A percentile compares a stretch with the other conserved stretches of the same genome.
Conservation (phyloP, 2,797 vertebrate species). For the Fistularia commersonii region DNA sequence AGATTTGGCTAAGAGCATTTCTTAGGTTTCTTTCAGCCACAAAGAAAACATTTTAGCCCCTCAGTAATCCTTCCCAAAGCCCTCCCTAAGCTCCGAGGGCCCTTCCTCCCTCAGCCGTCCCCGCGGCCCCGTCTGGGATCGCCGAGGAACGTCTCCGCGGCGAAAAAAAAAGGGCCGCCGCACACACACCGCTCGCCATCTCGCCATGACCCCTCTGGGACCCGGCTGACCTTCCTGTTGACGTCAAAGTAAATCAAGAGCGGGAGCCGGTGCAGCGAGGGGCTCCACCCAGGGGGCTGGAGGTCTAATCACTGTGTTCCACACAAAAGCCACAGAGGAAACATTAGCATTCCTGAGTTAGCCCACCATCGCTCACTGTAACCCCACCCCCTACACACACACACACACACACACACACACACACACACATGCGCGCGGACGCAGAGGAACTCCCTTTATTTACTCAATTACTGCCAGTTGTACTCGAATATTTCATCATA, state of each 20-base stretch:
- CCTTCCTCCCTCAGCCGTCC: slow-evolving; percentile 47
- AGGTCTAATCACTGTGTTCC: slow-evolving; percentile 76
- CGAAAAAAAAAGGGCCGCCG: slow-evolving; percentile 12
- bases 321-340: slow-evolving; percentile 72
- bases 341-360: slow-evolving; percentile 74
- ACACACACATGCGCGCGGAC: not conserved
- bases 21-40: slow-evolving; percentile 73
- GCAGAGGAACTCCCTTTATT: no score
- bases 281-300: slow-evolving; percentile 75
- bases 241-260: slow-evolving; percentile 78
- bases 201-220: slow-evolving; percentile 61
- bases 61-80: slow-evolving; percentile 72
- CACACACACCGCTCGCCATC: slow-evolving; percentile 30
- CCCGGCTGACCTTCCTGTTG: slow-evolving; percentile 75
- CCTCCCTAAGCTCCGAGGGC: slow-evolving; percentile 62
- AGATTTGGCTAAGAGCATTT: slow-evolving; percentile 65
- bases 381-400: no score
- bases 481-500: no score
- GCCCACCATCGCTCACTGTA: slow-evolving; percentile 45
- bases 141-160: slow-evolving; percentile 31
- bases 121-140: slow-evolving; percentile 43
- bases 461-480: no score
- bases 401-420: not conserved
- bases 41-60: slow-evolving; percentile 80
- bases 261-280: slow-evolving; percentile 43